Conservation (phyloP, 1,140 invertebrate genomes). For the Araneus ventricosus region DNA sequence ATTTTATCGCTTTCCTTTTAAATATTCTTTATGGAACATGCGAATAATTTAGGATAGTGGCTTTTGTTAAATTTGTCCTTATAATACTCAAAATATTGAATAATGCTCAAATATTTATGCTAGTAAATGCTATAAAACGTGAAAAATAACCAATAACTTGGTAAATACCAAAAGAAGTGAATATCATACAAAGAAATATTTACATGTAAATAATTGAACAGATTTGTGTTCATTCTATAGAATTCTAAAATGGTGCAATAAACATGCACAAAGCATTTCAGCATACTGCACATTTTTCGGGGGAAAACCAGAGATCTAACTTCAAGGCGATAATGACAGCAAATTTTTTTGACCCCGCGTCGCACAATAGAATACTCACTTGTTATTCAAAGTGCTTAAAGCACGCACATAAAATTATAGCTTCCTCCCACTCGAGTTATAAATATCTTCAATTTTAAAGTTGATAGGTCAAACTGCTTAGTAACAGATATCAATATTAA, state of each 20-base stretch:
- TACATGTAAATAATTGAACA: neutral
- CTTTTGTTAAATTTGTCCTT: no score
- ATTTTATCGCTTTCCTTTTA: no score
- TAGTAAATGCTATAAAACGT: no score
- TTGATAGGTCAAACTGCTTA: neutral
- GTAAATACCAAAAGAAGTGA: no score
- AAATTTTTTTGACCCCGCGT: neutral
- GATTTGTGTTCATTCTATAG: neutral
- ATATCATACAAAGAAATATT: neutral
- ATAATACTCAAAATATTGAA: no score
- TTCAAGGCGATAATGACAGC: neutral
- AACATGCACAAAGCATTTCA: neutral
- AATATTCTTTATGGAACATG: no score
- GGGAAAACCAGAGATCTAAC: neutral
- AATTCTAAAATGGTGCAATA: neutral
- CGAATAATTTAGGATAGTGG: no score
- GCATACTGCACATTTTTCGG: neutral
- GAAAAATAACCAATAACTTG: no score
- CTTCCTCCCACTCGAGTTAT: neutral
- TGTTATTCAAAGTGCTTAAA: neutral
- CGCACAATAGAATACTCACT: neutral
- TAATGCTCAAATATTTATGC: no score
- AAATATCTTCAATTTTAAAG: slow-evolving; percentile 5
- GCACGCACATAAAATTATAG: neutral
- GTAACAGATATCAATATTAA: neutral